Base-by-base conservation (phyloP, 2,113 vertebrate species). In the Prunella fulvescens region DNA sequence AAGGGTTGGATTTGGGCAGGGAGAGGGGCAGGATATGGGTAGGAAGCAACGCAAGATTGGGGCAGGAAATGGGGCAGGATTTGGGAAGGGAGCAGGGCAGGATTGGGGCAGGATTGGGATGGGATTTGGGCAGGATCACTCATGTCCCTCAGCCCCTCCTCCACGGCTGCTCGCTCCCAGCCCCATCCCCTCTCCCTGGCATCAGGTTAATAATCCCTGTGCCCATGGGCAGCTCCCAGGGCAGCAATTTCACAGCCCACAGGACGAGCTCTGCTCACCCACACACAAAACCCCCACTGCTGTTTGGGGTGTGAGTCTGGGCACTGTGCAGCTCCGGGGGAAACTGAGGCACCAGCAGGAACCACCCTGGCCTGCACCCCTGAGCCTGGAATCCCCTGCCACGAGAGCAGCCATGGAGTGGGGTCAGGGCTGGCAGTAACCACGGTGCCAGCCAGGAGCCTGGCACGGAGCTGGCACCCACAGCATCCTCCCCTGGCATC, bases 201-300 rank as follows among this genome's bases (percentile, higher is more conserved):
- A 71, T 16, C 9, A 0, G 2, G 19, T 19, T 76, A 90, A 92
- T 86, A 90, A 92, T 86, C 81, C 83, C 94, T 1, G 14, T 61
- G 40, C 17, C 58, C 62, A 33, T 1, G 76, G 81, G 94, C 86
- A 87, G 86, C 67, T 86, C 71, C 90, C 95, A 93, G 90, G 70
- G 84, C 42, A 86, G 87, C 90, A 56, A 91, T 95, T 96, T 95
- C 57, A 83, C 92, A 91, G 48, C 86, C 94, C 86, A 17, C 15
- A 22, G 95, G 65, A 51, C 2, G 2, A 4, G 5, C 60, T 74
- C 61, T 81, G 86, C 93, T 83, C 81, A 26, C 51, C 92, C 93
- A 45, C 73, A 71, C 93, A 58, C 60, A 33, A 64, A 81, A 22
- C 50, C 84, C 56, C 86, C 64, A 33, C 92, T 65, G 86, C 81